Evolutionary conservation across 2,797 vertebrate genomes (phyloP), one percentile per base, ranked within the genome.

Genomic region (Sylvilagus floridanus): DNA sequence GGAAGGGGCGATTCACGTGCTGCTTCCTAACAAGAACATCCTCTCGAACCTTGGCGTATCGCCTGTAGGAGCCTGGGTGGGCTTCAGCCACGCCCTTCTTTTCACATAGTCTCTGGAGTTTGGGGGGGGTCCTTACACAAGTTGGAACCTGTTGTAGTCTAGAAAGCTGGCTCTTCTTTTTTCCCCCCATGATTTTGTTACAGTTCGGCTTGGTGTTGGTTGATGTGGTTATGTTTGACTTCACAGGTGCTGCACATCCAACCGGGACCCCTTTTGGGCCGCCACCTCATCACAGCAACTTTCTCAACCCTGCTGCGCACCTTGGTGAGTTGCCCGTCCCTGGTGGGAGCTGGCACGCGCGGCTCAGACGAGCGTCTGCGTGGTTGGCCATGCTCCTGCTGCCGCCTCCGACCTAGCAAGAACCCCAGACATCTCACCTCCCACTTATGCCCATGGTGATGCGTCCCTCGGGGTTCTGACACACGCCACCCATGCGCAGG

Each of bases 281-380:
- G 81, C 99, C 99, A 0, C 98, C 99, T 37, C 99, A 99, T 97
- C 99, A 99, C 91, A 99, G 99, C 98, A 99, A 99, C 98, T 99
- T 99, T 95, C 99, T 99, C 94, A 98, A 98, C 97, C 99, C 99
- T 24, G 98, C 99, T 24, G 98, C 99, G 97, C 99, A 99, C 97
- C 98, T 99, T 96, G 99, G 99, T 99, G 98, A 94, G 98, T 66
- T 30, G 30, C 52, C 65, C 10, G 0, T 14, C 12, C 1, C 8
- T 1, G 1, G 22, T 0, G 1, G n/a, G 71, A 21, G 26, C 5
- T 1, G 35, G 32, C 0, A 0, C 5, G 17, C 7, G n/a, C 2
- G 0, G 68, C 69, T 32, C 30, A 66, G 82, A 30, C 62, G 21
- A 32, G 22, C 68, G 17, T 50, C 5, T 30, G 65, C 22, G 35